Percentiles rank a stretch among this genome's conserved stretches.
Evolutionary conservation across 1,140 invertebrate genomes (phyloP).

Genomic region (Drosophila tani): DNA sequence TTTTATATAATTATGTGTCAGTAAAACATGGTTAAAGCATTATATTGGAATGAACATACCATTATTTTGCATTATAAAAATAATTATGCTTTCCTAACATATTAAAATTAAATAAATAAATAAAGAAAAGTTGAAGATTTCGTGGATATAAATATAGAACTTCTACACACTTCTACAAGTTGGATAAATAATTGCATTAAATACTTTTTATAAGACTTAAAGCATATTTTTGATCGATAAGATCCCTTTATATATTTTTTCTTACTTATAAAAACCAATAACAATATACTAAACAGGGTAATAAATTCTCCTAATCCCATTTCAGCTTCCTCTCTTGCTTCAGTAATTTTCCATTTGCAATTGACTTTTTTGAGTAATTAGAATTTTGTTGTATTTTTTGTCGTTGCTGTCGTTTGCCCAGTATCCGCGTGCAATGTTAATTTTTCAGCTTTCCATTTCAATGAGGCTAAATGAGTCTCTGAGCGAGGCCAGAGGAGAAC

Average conservation of each 20-base stretch:
- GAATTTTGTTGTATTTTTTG: constrained; percentile 7
- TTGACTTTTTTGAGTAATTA: constrained; percentile 36
- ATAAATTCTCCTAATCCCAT: neutral
- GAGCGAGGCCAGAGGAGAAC: constrained; percentile 19
- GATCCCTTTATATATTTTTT: neutral
- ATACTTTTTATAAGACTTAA: neutral
- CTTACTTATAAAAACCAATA: neutral
- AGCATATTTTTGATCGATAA: neutral
- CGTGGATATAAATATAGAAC: neutral
- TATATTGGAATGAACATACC: no score
- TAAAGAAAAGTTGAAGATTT: no score
- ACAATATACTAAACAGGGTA: neutral
- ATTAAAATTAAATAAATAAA: no score
- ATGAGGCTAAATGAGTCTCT: constrained; percentile 57
- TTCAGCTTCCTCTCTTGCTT: neutral
- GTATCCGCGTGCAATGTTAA: constrained; percentile 58
- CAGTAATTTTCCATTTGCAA: constrained; percentile 57
- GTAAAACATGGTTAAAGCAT: no score
- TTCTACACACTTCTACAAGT: neutral
- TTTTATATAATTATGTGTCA: no score
- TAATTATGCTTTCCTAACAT: no score
- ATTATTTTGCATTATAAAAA: no score
- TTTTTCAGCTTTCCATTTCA: constrained; percentile 73
- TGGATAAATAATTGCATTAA: neutral
- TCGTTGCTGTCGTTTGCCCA: neutral